These are phyloP conservation scores for Plusia festucae DNA, from an alignment of 2,888 invertebrate species.

Conservation along the genomic window DNA sequence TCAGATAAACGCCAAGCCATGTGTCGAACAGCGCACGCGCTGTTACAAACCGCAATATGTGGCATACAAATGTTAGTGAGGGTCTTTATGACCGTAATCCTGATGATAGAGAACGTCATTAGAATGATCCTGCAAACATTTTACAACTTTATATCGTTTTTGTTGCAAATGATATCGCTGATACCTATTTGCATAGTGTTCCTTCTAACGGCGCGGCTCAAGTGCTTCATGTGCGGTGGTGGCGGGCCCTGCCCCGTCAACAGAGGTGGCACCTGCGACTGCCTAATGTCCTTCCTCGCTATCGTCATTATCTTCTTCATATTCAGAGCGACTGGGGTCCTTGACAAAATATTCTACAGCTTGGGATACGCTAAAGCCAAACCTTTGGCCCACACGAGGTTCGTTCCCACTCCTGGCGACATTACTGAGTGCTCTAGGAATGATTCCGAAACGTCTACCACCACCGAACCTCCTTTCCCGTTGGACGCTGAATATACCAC, in stretches of 20 bases:
- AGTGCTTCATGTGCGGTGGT: constrained; percentile 80
- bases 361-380: constrained; percentile 76
- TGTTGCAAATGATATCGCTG: constrained; percentile 79
- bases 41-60: constrained; percentile 75
- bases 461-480: neutral
- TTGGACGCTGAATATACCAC: neutral
- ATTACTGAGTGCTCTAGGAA: constrained; percentile 76
- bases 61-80: constrained; percentile 80
- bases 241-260: constrained; percentile 77
- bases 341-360: constrained; percentile 78
- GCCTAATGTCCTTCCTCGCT: constrained; percentile 75
- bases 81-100: constrained; percentile 79
- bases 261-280: constrained; percentile 78
- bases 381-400: constrained; percentile 52
- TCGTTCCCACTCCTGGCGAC: constrained; percentile 73
- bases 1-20: constrained; percentile 67
- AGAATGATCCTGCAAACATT: constrained; percentile 79
- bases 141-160: constrained; percentile 81
- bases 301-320: constrained; percentile 75
- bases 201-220: constrained; percentile 73
- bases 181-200: constrained; percentile 81
- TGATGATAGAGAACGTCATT: constrained; percentile 82
- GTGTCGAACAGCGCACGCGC: constrained; percentile 79
- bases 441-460: constrained; percentile 51
- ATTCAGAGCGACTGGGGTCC: constrained; percentile 76